Percentiles rank a stretch among this genome's conserved stretches.
phyloP scores from a whole-genome alignment of 2,113 vertebrate genomes.

The Oceanites oceanicus region DNA sequence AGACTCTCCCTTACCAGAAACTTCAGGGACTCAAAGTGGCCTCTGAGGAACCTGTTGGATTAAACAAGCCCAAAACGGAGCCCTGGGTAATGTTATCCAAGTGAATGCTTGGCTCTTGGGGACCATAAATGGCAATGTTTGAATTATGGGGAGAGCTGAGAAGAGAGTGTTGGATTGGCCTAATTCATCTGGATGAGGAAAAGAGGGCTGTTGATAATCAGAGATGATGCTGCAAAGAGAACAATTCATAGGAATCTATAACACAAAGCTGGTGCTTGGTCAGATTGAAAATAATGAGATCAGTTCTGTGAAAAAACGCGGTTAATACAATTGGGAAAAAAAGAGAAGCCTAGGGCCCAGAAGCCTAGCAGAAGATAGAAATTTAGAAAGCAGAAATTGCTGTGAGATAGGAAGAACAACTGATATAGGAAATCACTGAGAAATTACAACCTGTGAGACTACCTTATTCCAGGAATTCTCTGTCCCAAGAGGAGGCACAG shows the following conservation, averaged over 20 bases:
- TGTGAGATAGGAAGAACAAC: not conserved
- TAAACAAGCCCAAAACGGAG: conserved; percentile 43
- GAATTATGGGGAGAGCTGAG: not conserved
- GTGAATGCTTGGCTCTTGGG: not conserved
- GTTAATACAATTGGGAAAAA: not conserved
- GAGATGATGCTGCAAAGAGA: not conserved
- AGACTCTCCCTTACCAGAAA: conserved; percentile 81
- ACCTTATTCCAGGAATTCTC: not conserved
- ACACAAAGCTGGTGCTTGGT: not conserved
- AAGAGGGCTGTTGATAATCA: not conserved
- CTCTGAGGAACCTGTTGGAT: conserved; percentile 70
- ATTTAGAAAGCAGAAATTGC: not conserved
- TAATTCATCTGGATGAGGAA: not conserved
- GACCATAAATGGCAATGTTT: not conserved
- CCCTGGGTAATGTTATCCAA: conserved; percentile 69
- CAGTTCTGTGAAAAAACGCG: not conserved
- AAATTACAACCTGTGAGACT: not conserved
- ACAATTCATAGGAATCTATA: not conserved
- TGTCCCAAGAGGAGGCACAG: not conserved
- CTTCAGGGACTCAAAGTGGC: conserved; percentile 86
- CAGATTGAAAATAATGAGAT: not conserved
- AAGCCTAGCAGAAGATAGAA: not conserved
- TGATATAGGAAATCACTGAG: not conserved
- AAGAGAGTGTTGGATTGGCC: not conserved
- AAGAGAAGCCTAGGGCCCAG: not conserved